These are phyloP conservation scores for Irena cyanogastra DNA, from an alignment of 2,113 vertebrate species.

Conservation along the genomic window DNA sequence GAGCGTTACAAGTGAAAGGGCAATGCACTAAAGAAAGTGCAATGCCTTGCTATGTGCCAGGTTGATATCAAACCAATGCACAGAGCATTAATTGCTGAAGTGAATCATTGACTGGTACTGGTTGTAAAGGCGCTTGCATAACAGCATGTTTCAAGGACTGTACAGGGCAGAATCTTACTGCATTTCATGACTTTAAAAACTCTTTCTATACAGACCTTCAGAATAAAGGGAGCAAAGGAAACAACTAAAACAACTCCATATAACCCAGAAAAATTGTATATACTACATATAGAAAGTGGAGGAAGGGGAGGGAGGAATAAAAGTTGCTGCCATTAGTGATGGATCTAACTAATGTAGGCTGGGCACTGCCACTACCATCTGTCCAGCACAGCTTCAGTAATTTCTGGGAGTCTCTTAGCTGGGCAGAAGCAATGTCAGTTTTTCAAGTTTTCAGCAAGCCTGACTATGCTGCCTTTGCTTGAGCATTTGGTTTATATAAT, in stretches of 20 bases:
- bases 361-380: neutral
- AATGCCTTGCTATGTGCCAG: neutral
- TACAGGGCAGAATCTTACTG: neutral
- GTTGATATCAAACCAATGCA: neutral
- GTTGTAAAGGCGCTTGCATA: neutral
- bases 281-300: neutral
- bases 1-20: neutral
- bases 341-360: neutral
- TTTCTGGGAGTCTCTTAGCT: neutral
- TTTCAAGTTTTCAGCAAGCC: neutral
- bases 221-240: neutral
- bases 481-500: constrained; percentile 49
- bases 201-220: neutral
- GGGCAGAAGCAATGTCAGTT: neutral
- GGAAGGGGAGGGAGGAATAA: neutral
- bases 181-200: neutral
- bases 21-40: neutral
- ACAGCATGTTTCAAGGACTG: neutral
- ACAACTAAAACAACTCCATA: neutral
- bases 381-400: neutral
- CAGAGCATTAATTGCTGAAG: neutral
- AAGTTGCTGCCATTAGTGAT: neutral
- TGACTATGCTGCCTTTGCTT: neutral
- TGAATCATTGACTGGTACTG: constrained; percentile 9
- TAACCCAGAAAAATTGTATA: neutral